These are phyloP conservation scores for Nesidiocoris tenuis DNA, from an alignment of 2,888 invertebrate genomes.

Conservation along the genomic window DNA sequence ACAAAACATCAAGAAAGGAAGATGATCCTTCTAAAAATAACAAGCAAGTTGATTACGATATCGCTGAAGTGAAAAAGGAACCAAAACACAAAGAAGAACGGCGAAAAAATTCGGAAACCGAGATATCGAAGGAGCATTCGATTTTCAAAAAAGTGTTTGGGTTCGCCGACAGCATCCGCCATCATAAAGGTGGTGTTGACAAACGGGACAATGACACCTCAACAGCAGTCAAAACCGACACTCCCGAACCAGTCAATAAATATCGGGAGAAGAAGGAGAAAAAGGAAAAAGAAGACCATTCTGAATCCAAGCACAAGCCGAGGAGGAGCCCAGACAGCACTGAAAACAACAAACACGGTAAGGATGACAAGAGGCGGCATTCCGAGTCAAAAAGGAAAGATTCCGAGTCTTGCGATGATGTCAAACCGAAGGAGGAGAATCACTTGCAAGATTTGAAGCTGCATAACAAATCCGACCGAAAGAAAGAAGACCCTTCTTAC, in stretches of 20 bases:
- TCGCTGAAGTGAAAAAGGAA: constrained; percentile 54
- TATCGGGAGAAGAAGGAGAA: constrained; percentile 47
- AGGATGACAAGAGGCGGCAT: constrained; percentile 49
- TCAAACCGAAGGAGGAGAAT: constrained; percentile 36
- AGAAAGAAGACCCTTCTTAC: constrained; percentile 39
- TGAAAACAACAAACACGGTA: constrained; percentile 47
- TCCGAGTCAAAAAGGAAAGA: constrained; percentile 48
- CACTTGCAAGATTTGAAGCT: constrained; percentile 28
- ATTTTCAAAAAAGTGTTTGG: constrained; percentile 48
- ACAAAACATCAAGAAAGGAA: constrained; percentile 37
- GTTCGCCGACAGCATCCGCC: constrained; percentile 46
- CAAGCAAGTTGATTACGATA: constrained; percentile 53
- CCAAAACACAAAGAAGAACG: constrained; percentile 51
- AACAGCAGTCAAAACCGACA: constrained; percentile 44
- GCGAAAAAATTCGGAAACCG: constrained; percentile 47
- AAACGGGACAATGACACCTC: constrained; percentile 41
- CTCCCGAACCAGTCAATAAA: constrained; percentile 37
- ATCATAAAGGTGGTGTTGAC: constrained; percentile 43
- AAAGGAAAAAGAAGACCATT: constrained; percentile 48
- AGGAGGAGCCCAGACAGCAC: constrained; percentile 49
- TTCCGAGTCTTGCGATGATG: constrained; percentile 45
- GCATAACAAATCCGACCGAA: constrained; percentile 40
- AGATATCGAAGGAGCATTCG: constrained; percentile 49
- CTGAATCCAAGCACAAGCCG: constrained; percentile 44
- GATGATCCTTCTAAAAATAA: constrained; percentile 39